phyloP scores from a whole-genome alignment of 2,113 vertebrate genomes.

The Syrrhaptes paradoxus region DNA sequence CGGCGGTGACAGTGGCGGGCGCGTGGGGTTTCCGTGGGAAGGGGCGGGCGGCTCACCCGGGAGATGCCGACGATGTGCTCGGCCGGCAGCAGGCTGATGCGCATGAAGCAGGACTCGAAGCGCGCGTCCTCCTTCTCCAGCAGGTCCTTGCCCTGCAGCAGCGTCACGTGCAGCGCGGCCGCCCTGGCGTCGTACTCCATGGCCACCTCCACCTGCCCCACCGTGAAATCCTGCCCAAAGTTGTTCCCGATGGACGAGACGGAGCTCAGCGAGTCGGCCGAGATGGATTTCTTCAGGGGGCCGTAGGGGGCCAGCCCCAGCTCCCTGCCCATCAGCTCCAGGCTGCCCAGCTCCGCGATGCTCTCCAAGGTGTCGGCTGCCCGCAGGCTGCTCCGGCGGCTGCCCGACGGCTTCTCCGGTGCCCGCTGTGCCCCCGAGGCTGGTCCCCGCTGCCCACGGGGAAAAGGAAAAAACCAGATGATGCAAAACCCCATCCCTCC shows the following conservation, averaged over 20 bases:
- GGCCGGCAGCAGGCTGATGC: constrained; percentile 87
- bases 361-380: constrained; percentile 85
- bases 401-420: constrained; percentile 47
- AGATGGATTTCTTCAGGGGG: constrained; percentile 87
- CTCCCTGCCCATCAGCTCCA: constrained; percentile 93
- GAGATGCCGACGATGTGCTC: constrained; percentile 91
- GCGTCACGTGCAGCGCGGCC: constrained; percentile 79
- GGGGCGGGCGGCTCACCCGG: constrained; percentile 77
- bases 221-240: constrained; percentile 92
- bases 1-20: too few species aligned
- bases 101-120: constrained; percentile 94
- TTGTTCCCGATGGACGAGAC: constrained; percentile 95
- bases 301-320: constrained; percentile 80
- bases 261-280: constrained; percentile 93
- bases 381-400: constrained; percentile 85
- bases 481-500: background rate
- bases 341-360: constrained; percentile 89
- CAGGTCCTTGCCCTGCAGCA: constrained; percentile 97
- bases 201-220: constrained; percentile 94
- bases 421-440: constrained; percentile 73
- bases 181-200: constrained; percentile 83
- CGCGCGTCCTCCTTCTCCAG: constrained; percentile 91
- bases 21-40: too few species aligned
- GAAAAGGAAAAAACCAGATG: background rate
- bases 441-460: constrained; percentile 74